phyloP scores from a whole-genome alignment of 2,888 invertebrate species.

The Latheticus oryzae region DNA sequence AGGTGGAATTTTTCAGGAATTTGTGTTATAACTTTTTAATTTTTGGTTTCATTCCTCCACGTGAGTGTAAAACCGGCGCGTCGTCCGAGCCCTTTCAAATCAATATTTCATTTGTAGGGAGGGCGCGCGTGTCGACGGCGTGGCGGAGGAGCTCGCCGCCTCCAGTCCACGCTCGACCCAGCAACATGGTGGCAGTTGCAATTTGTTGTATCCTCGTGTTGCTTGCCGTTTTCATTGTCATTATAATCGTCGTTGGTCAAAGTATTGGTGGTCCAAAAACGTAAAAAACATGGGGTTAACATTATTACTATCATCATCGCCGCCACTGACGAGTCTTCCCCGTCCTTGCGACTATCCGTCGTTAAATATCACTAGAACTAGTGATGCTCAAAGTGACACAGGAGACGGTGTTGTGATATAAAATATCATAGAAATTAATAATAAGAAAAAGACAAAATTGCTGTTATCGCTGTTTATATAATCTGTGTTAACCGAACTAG shows the following conservation, averaged over 20 bases:
- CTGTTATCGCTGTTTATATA: constrained; percentile 45
- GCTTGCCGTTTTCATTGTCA: constrained; percentile 83
- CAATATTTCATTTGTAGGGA: constrained; percentile 61
- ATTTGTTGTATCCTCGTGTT: constrained; percentile 86
- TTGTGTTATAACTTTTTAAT: background rate
- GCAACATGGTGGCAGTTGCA: constrained; percentile 82
- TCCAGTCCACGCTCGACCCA: constrained; percentile 53
- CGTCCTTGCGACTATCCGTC: constrained; percentile 37
- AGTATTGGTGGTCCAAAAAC: constrained; percentile 70
- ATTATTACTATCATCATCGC: constrained; percentile 48
- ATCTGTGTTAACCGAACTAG: constrained; percentile 53
- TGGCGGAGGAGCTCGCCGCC: constrained; percentile 51
- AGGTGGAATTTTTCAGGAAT: too few species aligned
- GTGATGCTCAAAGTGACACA: constrained; percentile 30
- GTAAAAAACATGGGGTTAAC: constrained; percentile 58
- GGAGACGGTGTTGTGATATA: constrained; percentile 39
- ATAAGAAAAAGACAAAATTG: constrained; percentile 15
- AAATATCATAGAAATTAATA: too few species aligned
- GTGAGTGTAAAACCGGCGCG: too few species aligned
- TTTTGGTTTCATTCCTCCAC: too few species aligned
- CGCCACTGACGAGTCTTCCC: constrained; percentile 35
- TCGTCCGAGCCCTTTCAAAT: constrained; percentile 59
- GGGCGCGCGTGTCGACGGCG: constrained; percentile 44
- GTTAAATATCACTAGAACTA: constrained; percentile 36
- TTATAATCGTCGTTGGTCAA: constrained; percentile 85